These are phyloP conservation scores for Nasonovia ribisnigri DNA, from an alignment of 2,888 invertebrate genomes.

Conservation along the genomic window DNA sequence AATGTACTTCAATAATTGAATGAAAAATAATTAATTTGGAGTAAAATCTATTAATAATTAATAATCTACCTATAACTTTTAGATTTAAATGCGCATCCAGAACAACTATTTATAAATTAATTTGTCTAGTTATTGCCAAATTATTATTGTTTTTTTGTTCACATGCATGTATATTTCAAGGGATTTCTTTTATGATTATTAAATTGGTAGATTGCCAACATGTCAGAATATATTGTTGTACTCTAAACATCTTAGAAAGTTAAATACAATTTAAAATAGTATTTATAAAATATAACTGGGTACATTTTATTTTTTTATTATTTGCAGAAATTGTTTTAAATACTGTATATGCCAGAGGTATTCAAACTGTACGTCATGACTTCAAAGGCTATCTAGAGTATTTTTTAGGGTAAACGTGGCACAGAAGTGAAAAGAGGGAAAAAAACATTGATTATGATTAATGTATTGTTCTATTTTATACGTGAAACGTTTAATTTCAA, in stretches of 20 bases:
- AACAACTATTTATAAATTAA: constrained; percentile 49
- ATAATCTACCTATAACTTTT: constrained; percentile 1
- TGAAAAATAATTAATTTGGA: background rate
- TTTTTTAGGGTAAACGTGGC: too few relatives aligned
- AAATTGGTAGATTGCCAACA: constrained; percentile 37
- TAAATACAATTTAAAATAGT: background rate
- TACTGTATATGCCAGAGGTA: background rate
- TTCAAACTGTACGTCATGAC: too few relatives aligned
- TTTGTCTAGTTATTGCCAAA: constrained; percentile 49
- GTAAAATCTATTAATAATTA: background rate
- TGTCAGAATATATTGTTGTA: constrained; percentile 31
- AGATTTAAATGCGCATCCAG: constrained; percentile 24
- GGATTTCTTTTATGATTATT: constrained; percentile 25
- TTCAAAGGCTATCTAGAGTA: too few relatives aligned
- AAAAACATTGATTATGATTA: too few relatives aligned
- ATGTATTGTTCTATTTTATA: too few relatives aligned
- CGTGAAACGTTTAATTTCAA: too few relatives aligned
- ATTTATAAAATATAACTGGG: background rate
- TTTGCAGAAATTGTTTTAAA: background rate
- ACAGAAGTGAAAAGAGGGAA: too few relatives aligned
- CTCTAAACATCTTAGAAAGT: background rate
- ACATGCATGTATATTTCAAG: background rate
- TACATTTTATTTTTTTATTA: background rate
- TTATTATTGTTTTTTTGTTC: constrained; percentile 48
- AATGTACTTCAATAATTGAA: background rate